Percentiles rank a stretch among this genome's conserved stretches.
Conservation (phyloP, 1,140 invertebrate species). For the Schlechtendalia chinensis region DNA sequence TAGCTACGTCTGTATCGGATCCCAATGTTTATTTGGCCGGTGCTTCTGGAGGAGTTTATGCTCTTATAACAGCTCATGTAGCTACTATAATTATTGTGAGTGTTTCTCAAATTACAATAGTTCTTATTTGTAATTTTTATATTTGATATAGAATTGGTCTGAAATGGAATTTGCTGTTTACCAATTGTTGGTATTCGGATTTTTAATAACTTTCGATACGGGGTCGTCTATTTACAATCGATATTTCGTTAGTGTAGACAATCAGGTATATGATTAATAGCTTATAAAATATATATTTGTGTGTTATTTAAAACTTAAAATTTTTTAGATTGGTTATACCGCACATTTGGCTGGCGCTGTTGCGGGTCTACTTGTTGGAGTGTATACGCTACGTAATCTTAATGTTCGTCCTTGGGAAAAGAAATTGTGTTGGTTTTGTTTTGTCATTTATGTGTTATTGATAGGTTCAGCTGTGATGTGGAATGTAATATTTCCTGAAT, state of each 20-base stretch:
- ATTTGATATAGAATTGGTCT: slow-evolving; percentile 72
- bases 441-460: slow-evolving; percentile 72
- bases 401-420: slow-evolving; percentile 84
- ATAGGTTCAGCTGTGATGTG: slow-evolving; percentile 74
- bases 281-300: not conserved
- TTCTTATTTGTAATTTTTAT: not conserved
- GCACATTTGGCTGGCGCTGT: slow-evolving; percentile 86
- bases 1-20: slow-evolving; percentile 87
- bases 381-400: slow-evolving; percentile 85
- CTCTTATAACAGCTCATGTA: slow-evolving; percentile 90
- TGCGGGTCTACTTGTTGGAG: slow-evolving; percentile 88
- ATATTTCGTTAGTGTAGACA: slow-evolving; percentile 63
- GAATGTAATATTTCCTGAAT: slow-evolving; percentile 67
- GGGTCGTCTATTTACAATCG: slow-evolving; percentile 80
- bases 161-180: slow-evolving; percentile 87
- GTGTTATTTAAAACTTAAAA: not conserved
- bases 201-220: slow-evolving; percentile 73
- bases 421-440: slow-evolving; percentile 77
- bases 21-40: slow-evolving; percentile 84
- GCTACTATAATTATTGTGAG: slow-evolving; percentile 89
- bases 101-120: slow-evolving; percentile 18
- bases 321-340: slow-evolving; percentile 73
- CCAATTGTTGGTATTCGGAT: slow-evolving; percentile 73
- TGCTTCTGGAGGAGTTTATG: slow-evolving; percentile 94
- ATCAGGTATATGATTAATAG: slow-evolving; percentile 18